Evolutionary conservation across 37 sponge, comb jelly and placozoan species (phyloP), one percentile per base, ranked within the genome.

Genomic region (Beroe forskalii): DNA sequence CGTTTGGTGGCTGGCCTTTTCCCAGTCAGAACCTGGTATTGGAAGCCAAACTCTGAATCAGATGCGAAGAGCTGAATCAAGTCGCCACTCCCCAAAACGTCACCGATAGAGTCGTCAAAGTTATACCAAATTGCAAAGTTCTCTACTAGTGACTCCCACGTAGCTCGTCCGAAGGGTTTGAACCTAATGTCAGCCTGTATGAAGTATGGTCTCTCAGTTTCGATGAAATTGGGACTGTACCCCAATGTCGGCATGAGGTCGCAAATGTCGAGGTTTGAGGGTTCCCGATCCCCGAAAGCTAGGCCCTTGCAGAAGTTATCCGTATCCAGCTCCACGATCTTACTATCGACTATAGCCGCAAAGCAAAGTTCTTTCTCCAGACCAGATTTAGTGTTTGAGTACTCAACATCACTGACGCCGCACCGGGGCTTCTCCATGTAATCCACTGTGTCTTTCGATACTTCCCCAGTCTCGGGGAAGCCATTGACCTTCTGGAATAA

Each of bases 401-500:
- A 72, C 39, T 72, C 75, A 27, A 72, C 75, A 37, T 72, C 75
- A 27, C 30, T 23, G 39, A 35, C 35, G 8, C 75, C 75, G 35
- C 75, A 72, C 30, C 75, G 23, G 22, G 40, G 40, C 75, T 72
- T 33, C 39, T 72, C 35, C 40, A 72, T 39, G 20, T 22, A 72
- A 4, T 72, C 75, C 75, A 72, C 8, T 8, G 30, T 72, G 22
- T 72, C 75, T 39, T 30, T 27, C 8, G 33, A 3, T 22, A 72
- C 9, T 3, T 20, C 8, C 4, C 40, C 75, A 19, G 75, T 72
- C 75, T 72, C 75, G 6, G 75, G 40, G 20, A 72, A 72, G 35
- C 75, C 75, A 39, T 72, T 72, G 14, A 38, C 12, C 40, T 72
- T 32, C 39, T 72, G 75, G 75, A 72, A 72, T 17, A 72, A 23